Base-by-base conservation (phyloP, 92 coral and sea anemone species). In the Siderastrea radians region DNA sequence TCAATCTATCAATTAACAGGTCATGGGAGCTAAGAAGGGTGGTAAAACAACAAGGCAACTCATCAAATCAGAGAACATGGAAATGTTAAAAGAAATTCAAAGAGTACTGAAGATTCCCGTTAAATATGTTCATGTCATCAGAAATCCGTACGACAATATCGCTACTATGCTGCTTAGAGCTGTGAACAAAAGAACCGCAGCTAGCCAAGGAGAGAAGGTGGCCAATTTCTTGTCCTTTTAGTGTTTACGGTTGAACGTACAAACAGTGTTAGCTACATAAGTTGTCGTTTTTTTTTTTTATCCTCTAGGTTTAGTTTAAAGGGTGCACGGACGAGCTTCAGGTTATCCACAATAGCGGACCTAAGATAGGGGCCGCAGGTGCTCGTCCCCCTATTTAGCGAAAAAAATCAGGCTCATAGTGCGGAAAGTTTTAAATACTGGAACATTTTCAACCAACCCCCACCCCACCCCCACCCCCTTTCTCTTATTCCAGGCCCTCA, bases 131-230 rank as follows among this genome's bases (percentile, higher is more conserved):
- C 99, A 97, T 80, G 97, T 97, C 59, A 90, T 97, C 14, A 89
- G 99, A 19, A 97, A 97, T 46, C 99, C 99, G 86, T 95, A 87
- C 82, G 99, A 97, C 82, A 97, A 97, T 78, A 95, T 97, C 52
- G 98, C 99, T 1, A 97, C 99, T 6, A 94, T 97, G 99, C 43
- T 95, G 43, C 93, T 95, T 26, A 86, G 98, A 69, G 70, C 86
- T 0, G 58, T 96, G 88, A 78, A 87, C 67, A 88, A 87, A 43
- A 90, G 95, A 49, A 26, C 7, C 1, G 64, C 62, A 26, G 88
- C 92, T 84, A 76, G 66, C 14, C 15, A 59, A 2, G 82, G 81
- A 45, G 88, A 67, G 5, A 85, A 87, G 94, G 95, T 94, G 86
- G 74, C 49, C 7, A 70, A 26, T 55, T 61, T 65, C n/a, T 6